Conservation (phyloP, 2,113 vertebrate genomes). For the Hippoglossus stenolepis region DNA sequence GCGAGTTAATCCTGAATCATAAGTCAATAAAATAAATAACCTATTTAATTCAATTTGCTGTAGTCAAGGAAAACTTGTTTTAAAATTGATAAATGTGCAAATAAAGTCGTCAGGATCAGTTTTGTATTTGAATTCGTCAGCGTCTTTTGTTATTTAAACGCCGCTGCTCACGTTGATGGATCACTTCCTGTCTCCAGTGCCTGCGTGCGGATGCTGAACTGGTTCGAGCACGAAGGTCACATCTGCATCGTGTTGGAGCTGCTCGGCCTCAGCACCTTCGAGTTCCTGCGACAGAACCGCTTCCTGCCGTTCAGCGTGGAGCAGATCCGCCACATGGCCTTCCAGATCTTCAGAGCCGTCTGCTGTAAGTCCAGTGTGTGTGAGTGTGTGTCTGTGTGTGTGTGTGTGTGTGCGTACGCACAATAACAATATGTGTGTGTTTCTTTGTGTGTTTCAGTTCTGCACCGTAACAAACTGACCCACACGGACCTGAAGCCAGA, state of each 20-base stretch:
- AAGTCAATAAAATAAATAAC: too few species aligned
- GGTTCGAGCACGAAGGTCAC: conserved; percentile 93
- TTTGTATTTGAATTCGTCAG: too few species aligned
- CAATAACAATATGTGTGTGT: neutral
- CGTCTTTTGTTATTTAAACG: neutral
- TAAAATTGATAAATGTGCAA: too few species aligned
- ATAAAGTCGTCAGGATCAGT: too few species aligned
- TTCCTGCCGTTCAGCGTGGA: conserved; percentile 92
- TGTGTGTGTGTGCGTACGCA: neutral
- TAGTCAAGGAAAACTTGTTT: too few species aligned
- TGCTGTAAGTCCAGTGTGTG: conserved; percentile 88
- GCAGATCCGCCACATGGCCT: conserved; percentile 93
- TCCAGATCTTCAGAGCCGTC: conserved; percentile 93
- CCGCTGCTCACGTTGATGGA: neutral
- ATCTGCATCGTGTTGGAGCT: conserved; percentile 96
- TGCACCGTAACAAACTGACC: conserved; percentile 94
- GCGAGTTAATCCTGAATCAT: too few species aligned
- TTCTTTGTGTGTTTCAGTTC: conserved; percentile 79
- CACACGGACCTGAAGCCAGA: conserved; percentile 98
- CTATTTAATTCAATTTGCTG: too few species aligned
- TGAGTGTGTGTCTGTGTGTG: neutral
- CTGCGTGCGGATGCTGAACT: conserved; percentile 94
- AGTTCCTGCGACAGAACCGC: conserved; percentile 91
- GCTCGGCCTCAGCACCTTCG: conserved; percentile 93
- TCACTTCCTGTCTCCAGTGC: conserved; percentile 62